phyloP scores from a whole-genome alignment of 2,888 invertebrate genomes.

The Cosmia trapezina region DNA sequence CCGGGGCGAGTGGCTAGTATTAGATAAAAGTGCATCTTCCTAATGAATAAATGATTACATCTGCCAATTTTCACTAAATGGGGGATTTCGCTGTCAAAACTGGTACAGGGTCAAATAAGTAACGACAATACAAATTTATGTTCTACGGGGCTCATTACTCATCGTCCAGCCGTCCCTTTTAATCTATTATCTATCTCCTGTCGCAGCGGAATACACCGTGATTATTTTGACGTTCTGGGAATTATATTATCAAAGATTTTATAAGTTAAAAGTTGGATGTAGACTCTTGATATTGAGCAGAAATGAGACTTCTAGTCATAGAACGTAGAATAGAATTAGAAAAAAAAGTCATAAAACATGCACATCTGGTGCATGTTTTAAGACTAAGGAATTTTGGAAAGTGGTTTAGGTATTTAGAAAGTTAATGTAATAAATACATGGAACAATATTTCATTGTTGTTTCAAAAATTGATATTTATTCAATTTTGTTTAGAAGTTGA shows the following conservation, averaged over 20 bases:
- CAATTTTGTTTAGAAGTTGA: no score
- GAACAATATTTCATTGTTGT: neutral
- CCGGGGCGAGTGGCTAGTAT: no score
- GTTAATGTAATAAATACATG: neutral
- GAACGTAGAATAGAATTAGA: no score
- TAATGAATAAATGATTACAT: slow-evolving; percentile 23
- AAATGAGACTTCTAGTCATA: neutral
- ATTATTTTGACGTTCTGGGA: slow-evolving; percentile 38
- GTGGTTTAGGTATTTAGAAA: neutral
- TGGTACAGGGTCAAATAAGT: slow-evolving; percentile 50
- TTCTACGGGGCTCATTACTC: slow-evolving; percentile 55
- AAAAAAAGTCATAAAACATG: no score
- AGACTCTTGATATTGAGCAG: neutral
- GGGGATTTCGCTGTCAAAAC: slow-evolving; percentile 47
- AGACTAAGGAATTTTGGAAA: no score
- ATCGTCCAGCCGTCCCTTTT: slow-evolving; percentile 45
- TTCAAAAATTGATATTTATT: neutral
- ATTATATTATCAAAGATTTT: slow-evolving; percentile 28
- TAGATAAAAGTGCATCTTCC: neutral
- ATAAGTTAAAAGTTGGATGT: slow-evolving; percentile 2
- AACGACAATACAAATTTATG: slow-evolving; percentile 58
- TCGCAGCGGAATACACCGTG: slow-evolving; percentile 26
- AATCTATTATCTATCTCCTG: slow-evolving; percentile 55
- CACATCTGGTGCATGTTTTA: neutral
- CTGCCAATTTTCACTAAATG: slow-evolving; percentile 31